Percentiles rank a stretch among this genome's conserved stretches.
These are phyloP conservation scores for Halcyon chelicuti DNA, from an alignment of 2,797 vertebrate species.

Conservation along the genomic window DNA sequence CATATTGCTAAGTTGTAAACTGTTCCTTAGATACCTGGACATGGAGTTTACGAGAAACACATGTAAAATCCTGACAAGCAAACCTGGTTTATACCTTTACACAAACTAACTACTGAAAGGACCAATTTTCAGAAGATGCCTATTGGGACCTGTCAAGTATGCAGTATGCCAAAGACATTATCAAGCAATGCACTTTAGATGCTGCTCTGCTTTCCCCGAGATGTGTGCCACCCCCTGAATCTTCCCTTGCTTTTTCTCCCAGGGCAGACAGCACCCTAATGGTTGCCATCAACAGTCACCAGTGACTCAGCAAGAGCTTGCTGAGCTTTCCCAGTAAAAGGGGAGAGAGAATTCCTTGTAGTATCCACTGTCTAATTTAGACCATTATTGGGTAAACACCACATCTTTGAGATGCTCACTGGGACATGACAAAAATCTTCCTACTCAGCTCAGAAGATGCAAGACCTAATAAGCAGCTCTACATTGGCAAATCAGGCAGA, in stretches of 20 bases:
- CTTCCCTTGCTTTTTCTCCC: neutral
- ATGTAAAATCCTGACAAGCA: conserved; percentile 52
- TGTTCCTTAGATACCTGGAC: conserved; percentile 68
- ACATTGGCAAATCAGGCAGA: neutral
- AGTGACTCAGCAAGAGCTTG: neutral
- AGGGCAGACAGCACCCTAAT: neutral
- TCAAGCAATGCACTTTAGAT: neutral
- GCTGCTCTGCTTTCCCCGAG: neutral
- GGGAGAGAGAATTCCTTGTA: neutral
- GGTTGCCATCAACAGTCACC: neutral
- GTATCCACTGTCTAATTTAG: neutral
- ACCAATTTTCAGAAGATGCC: conserved; percentile 36
- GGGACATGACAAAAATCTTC: neutral
- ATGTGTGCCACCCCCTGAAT: neutral
- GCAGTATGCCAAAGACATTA: neutral
- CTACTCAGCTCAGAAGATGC: neutral
- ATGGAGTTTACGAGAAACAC: conserved; percentile 66
- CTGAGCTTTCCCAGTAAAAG: neutral
- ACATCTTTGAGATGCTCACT: neutral
- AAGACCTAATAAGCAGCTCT: neutral
- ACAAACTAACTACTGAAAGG: conserved; percentile 65
- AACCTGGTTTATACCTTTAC: conserved; percentile 51
- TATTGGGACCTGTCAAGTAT: neutral
- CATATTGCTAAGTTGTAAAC: conserved; percentile 59
- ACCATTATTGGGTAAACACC: neutral